Evolutionary conservation across 2,797 vertebrate species (phyloP).

Genomic region (Pantherophis vulpinus): DNA sequence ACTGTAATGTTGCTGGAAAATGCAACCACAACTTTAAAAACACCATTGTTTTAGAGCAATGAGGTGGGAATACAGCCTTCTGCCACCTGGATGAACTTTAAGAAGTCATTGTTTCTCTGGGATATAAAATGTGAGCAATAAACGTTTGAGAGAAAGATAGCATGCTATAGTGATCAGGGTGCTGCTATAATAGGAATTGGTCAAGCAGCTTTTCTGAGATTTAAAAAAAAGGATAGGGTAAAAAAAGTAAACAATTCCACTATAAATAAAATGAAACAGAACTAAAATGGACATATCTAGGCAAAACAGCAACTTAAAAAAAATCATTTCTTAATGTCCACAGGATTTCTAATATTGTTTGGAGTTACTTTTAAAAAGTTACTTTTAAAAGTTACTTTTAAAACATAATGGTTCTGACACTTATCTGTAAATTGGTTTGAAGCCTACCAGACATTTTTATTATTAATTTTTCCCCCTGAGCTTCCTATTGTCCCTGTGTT

Average conservation of each 20-base stretch:
- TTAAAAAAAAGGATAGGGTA: background rate
- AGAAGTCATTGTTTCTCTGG: background rate
- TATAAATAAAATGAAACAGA: background rate
- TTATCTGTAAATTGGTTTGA: background rate
- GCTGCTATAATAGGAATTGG: background rate
- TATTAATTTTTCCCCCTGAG: background rate
- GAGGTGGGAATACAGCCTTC: background rate
- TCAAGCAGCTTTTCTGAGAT: background rate
- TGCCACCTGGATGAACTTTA: background rate
- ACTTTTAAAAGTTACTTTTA: background rate
- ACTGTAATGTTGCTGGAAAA: background rate
- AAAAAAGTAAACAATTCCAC: background rate
- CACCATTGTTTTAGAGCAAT: background rate
- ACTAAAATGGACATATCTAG: background rate
- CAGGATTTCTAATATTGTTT: background rate
- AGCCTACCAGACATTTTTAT: background rate
- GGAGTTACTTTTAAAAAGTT: background rate
- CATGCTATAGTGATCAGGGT: background rate
- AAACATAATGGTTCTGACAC: background rate
- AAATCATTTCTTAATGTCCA: background rate
- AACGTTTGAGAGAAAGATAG: background rate
- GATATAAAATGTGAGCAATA: background rate
- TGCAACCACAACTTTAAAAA: background rate
- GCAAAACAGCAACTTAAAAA: background rate
- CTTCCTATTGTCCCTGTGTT: background rate